Conservation (phyloP, 1,140 invertebrate species). For the Diuraphis noxia region DNA sequence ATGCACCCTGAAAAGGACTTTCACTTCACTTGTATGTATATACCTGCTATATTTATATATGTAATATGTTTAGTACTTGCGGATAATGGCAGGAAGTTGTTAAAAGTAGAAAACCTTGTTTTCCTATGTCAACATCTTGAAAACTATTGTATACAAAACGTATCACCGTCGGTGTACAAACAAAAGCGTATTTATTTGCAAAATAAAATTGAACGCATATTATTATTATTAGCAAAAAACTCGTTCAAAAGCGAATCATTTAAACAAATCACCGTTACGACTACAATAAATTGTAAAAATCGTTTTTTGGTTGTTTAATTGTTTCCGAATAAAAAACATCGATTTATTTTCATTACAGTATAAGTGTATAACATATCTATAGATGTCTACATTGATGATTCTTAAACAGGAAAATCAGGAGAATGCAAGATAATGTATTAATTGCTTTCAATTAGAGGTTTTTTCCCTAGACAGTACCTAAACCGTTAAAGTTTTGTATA, state of each 20-base stretch:
- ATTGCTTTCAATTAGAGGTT: neutral
- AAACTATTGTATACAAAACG: neutral
- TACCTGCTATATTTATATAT: too few species aligned
- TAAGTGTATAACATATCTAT: neutral
- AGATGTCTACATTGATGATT: neutral
- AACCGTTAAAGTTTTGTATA: neutral
- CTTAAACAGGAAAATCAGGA: neutral
- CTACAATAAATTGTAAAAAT: neutral
- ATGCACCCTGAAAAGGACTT: slow-evolving; percentile 12
- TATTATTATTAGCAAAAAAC: neutral
- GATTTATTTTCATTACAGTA: neutral
- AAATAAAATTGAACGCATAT: neutral
- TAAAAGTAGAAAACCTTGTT: slow-evolving; percentile 26
- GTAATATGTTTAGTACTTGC: neutral
- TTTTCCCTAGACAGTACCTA: neutral
- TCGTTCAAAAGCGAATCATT: neutral
- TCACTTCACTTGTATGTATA: neutral
- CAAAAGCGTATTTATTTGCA: neutral
- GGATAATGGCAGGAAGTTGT: slow-evolving; percentile 34
- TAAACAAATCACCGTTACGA: neutral
- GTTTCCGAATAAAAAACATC: neutral
- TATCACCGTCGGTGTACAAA: neutral
- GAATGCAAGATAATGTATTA: neutral
- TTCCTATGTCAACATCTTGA: neutral
- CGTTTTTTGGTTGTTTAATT: neutral